Percentiles rank a stretch among this genome's conserved stretches.
Conservation (phyloP, 2,888 invertebrate species). For the Ormyrus rosae region DNA sequence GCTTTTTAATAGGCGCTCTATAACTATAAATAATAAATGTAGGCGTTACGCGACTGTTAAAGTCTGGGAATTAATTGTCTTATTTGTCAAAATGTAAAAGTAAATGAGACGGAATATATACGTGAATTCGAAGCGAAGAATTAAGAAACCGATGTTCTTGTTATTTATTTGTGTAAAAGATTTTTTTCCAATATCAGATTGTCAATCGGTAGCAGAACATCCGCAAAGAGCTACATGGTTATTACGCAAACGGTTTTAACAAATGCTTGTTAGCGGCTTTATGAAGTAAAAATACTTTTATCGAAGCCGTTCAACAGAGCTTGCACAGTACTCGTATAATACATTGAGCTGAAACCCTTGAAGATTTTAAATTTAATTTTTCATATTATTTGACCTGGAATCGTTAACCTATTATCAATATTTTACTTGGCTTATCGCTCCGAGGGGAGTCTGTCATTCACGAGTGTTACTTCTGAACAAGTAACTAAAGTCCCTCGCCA, state of each 20-base stretch:
- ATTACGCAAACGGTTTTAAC: not conserved
- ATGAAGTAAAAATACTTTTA: conserved; percentile 1
- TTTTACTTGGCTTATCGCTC: too few relatives aligned
- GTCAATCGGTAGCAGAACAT: not conserved
- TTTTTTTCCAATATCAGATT: too few relatives aligned
- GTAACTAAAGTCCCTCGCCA: conserved; percentile 10
- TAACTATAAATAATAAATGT: conserved; percentile 35
- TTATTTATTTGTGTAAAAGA: too few relatives aligned
- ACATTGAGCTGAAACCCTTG: not conserved
- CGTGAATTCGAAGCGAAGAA: not conserved
- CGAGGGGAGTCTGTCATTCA: not conserved
- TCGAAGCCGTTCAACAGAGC: conserved; percentile 15
- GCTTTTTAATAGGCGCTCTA: conserved; percentile 39
- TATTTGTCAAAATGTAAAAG: not conserved
- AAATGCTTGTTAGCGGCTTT: not conserved
- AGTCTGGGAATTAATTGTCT: not conserved
- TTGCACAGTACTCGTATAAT: not conserved
- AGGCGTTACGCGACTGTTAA: conserved; percentile 18
- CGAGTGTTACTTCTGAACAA: not conserved
- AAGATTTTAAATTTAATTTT: not conserved
- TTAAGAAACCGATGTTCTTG: not conserved
- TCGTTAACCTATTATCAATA: too few relatives aligned
- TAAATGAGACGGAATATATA: not conserved
- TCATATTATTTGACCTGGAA: too few relatives aligned
- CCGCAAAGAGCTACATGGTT: not conserved